Evolutionary conservation across 2,888 invertebrate genomes (phyloP).

Genomic region (Polyommatus icarus): DNA sequence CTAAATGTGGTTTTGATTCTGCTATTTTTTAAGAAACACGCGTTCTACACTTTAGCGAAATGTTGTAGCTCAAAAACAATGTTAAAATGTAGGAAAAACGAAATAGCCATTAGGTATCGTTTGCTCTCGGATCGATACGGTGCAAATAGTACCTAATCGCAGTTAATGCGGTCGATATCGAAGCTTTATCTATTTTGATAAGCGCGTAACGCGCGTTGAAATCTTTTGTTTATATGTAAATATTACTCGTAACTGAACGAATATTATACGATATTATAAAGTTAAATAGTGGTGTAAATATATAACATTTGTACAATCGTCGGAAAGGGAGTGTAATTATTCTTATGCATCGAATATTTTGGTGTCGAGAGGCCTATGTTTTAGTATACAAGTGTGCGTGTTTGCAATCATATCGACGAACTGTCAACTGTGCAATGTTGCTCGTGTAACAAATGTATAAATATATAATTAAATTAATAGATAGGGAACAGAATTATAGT

Average conservation of each 20-base stretch:
- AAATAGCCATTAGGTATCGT: background rate
- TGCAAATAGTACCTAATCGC: slow-evolving; percentile 48
- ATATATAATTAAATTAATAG: slow-evolving; percentile 60
- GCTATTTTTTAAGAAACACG: background rate
- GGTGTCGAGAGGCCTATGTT: background rate
- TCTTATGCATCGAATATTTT: slow-evolving; percentile 9
- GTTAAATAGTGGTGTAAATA: slow-evolving; percentile 26
- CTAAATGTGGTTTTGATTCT: slow-evolving; percentile 43
- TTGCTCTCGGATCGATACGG: slow-evolving; percentile 48
- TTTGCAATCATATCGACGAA: slow-evolving; percentile 64
- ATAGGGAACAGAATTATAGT: slow-evolving; percentile 75
- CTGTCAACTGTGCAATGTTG: slow-evolving; percentile 76
- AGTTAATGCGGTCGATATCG: slow-evolving; percentile 64
- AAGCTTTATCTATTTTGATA: slow-evolving; percentile 63
- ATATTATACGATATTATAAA: slow-evolving; percentile 32
- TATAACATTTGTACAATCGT: background rate
- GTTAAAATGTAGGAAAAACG: background rate
- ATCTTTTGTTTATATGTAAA: slow-evolving; percentile 62
- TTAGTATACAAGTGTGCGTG: slow-evolving; percentile 52
- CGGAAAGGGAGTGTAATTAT: background rate
- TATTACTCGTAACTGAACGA: slow-evolving; percentile 31
- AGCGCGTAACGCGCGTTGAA: slow-evolving; percentile 76
- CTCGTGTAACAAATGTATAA: slow-evolving; percentile 72
- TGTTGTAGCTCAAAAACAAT: background rate
- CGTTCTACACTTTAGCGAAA: background rate